phyloP scores from a whole-genome alignment of 2,888 invertebrate species.

The Bruchidius siliquastri region DNA sequence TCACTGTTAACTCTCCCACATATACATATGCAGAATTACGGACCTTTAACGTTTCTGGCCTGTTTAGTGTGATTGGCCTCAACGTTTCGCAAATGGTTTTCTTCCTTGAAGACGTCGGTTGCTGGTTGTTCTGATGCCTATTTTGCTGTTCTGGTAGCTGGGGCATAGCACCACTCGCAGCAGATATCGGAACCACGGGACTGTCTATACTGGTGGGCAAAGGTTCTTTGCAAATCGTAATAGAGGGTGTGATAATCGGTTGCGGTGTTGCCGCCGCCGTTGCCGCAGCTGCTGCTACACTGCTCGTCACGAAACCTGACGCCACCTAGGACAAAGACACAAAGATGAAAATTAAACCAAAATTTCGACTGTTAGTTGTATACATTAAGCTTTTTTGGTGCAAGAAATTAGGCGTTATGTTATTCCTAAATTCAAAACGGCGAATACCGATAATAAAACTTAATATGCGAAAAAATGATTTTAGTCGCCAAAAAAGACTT shows the following conservation, averaged over 20 bases:
- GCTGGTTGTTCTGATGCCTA: conserved; percentile 1
- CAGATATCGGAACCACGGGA: not conserved
- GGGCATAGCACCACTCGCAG: not conserved
- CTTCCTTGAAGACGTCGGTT: conserved; percentile 13
- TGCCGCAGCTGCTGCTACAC: conserved; percentile 6
- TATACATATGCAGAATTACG: too few species aligned
- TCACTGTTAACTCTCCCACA: too few species aligned
- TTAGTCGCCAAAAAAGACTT: too few species aligned
- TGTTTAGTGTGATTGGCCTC: conserved; percentile 62
- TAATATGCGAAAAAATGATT: too few species aligned
- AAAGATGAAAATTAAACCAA: not conserved
- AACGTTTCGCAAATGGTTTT: conserved; percentile 43
- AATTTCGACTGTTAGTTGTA: too few species aligned
- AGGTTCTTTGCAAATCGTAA: not conserved
- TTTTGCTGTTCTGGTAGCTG: not conserved
- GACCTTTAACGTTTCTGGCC: conserved; percentile 68
- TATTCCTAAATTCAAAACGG: too few species aligned
- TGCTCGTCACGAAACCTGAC: conserved; percentile 67
- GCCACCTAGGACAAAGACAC: conserved; percentile 41
- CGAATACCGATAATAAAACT: too few species aligned
- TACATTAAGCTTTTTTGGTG: too few species aligned
- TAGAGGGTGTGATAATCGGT: not conserved
- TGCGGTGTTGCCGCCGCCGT: conserved; percentile 1
- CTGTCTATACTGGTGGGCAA: not conserved
- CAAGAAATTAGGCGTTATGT: too few species aligned